Evolutionary conservation across 2,797 vertebrate genomes (phyloP).

Genomic region (Phrynocephalus guinanensis): DNA sequence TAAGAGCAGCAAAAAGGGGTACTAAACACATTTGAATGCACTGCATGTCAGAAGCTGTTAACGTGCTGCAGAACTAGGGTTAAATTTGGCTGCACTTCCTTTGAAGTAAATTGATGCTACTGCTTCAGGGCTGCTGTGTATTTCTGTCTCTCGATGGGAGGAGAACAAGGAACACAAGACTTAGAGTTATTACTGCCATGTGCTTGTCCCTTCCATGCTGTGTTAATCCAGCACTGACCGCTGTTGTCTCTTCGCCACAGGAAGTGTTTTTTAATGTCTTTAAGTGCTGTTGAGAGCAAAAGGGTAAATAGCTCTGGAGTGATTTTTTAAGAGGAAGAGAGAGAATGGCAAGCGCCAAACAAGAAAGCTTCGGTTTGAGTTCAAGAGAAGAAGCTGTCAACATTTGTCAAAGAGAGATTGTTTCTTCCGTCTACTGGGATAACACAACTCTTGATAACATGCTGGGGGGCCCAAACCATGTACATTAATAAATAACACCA

Average conservation of each 20-base stretch:
- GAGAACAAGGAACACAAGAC: not conserved
- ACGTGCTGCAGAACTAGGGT: conserved; percentile 41
- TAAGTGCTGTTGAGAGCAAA: conserved; percentile 58
- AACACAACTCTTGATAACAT: not conserved
- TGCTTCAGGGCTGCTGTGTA: conserved; percentile 30
- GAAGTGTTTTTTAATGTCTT: conserved; percentile 56
- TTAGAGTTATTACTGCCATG: conserved; percentile 48
- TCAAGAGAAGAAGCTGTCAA: not conserved
- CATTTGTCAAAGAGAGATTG: conserved; percentile 14
- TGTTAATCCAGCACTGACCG: conserved; percentile 53
- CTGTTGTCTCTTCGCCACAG: conserved; percentile 57
- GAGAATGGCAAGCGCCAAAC: conserved; percentile 43
- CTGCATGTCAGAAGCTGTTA: conserved; percentile 1
- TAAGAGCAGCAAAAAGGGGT: conserved; percentile 13
- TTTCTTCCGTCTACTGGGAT: conserved; percentile 25
- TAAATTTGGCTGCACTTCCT: conserved; percentile 44
- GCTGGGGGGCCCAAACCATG: not conserved
- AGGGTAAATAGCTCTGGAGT: conserved; percentile 58
- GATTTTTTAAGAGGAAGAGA: conserved; percentile 34
- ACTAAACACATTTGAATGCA: conserved; percentile 36
- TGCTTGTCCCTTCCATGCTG: conserved; percentile 38
- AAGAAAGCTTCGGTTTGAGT: conserved; percentile 47
- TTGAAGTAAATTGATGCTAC: conserved; percentile 54
- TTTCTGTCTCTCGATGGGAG: conserved; percentile 40
- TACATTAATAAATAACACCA: conserved; percentile 31